Percentiles rank a stretch among this genome's conserved stretches.
Conservation (phyloP, 92 coral and sea anemone species). For the Paramuricea clavata region DNA sequence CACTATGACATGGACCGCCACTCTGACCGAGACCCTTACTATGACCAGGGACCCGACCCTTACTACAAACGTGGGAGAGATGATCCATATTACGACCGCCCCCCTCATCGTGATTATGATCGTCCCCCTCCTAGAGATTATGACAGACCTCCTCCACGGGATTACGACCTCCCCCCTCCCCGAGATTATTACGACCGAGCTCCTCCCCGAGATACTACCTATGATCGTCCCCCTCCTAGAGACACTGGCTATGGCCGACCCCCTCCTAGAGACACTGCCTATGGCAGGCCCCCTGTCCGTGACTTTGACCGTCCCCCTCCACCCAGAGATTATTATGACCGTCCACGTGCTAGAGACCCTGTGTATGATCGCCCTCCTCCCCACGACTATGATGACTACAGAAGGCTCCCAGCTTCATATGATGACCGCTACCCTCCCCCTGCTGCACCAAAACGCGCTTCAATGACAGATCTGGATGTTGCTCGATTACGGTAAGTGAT, state of each 20-base stretch:
- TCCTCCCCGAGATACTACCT: not conserved
- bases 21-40: slow-evolving; percentile 12
- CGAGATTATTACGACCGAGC: slow-evolving; percentile 9
- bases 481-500: slow-evolving; percentile 39
- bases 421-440: slow-evolving; percentile 15
- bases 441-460: not conserved
- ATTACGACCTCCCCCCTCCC: slow-evolving; percentile 30
- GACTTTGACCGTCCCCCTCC: slow-evolving; percentile 33
- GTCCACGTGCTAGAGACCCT: not conserved
- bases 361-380: not conserved
- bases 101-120: not conserved
- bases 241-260: slow-evolving; percentile 10
- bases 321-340: slow-evolving; percentile 17
- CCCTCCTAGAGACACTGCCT: not conserved
- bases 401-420: slow-evolving; percentile 7
- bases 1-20: slow-evolving; percentile 20
- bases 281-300: not conserved
- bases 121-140: not conserved
- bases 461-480: slow-evolving; percentile 25
- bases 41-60: slow-evolving; percentile 4
- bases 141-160: slow-evolving; percentile 7
- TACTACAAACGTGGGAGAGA: slow-evolving; percentile 2
- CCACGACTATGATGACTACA: slow-evolving; percentile 25
- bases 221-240: not conserved
- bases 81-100: slow-evolving; percentile 12